Evolutionary conservation across 2,888 invertebrate species (phyloP).

Genomic region (Vanessa cardui): DNA sequence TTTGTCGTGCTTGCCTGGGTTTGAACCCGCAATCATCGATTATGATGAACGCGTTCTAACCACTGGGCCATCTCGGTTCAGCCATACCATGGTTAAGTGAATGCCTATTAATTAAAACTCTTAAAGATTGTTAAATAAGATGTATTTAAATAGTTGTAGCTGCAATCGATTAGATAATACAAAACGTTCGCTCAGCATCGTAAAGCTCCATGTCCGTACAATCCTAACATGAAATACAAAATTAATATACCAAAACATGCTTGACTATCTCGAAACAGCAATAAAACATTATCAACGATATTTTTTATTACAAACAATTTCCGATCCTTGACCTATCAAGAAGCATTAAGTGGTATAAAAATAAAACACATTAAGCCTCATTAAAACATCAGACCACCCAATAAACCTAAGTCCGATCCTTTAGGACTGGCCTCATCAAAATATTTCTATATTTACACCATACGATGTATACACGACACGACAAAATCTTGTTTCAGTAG

Average conservation of each 20-base stretch:
- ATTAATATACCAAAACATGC: constrained; percentile 17
- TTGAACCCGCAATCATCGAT: no score
- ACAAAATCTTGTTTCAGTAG: background rate
- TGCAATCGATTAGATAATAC: no score
- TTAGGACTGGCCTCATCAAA: constrained; percentile 45
- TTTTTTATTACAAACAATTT: constrained; percentile 39
- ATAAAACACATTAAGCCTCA: constrained; percentile 47
- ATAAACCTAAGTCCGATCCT: constrained; percentile 49
- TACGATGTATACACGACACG: constrained; percentile 30
- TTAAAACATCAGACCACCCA: constrained; percentile 54
- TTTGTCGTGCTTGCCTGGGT: no score
- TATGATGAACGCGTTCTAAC: no score
- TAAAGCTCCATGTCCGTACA: background rate
- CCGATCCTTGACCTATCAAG: constrained; percentile 44
- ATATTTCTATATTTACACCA: constrained; percentile 38
- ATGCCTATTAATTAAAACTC: no score
- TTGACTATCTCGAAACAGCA: constrained; percentile 18
- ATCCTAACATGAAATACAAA: background rate
- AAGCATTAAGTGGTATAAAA: constrained; percentile 46
- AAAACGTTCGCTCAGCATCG: no score
- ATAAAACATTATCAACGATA: constrained; percentile 23
- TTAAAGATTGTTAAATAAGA: no score
- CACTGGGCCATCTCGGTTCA: no score
- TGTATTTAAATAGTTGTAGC: no score
- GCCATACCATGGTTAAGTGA: no score